Conservation (phyloP, 2,113 vertebrate species). For the Salvelinus sp. region DNA sequence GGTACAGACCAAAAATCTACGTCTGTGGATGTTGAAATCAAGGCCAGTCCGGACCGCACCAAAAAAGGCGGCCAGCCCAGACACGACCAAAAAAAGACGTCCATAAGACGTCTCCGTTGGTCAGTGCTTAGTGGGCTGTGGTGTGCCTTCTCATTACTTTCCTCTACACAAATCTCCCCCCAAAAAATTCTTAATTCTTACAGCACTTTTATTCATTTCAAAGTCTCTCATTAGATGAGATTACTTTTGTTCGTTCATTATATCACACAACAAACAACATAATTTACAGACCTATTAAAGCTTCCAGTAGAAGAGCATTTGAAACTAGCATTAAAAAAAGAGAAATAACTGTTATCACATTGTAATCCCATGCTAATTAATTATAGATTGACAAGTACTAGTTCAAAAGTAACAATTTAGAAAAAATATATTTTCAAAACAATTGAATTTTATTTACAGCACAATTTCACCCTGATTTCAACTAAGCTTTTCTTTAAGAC, state of each 20-base stretch:
- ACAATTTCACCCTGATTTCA: neutral
- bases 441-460: neutral
- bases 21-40: too few species aligned
- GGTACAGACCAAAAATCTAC: too few species aligned
- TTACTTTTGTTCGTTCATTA: neutral
- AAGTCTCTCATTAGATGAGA: neutral
- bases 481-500: neutral
- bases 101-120: too few species aligned
- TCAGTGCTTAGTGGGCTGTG: too few species aligned
- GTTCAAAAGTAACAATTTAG: too few species aligned
- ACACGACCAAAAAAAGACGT: too few species aligned
- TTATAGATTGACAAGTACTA: too few species aligned
- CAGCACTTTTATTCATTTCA: conserved; percentile 1
- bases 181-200: conserved; percentile 40
- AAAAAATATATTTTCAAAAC: neutral
- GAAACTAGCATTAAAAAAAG: neutral
- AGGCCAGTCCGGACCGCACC: too few species aligned
- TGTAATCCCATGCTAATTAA: neutral
- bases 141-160: too few species aligned
- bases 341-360: neutral
- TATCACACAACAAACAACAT: neutral
- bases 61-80: too few species aligned
- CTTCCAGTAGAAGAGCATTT: neutral
- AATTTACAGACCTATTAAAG: neutral
- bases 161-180: conserved; percentile 27